Evolutionary conservation across 2,113 vertebrate genomes (phyloP), one percentile per base, ranked within the genome.

Genomic region (Albula goreensis): DNA sequence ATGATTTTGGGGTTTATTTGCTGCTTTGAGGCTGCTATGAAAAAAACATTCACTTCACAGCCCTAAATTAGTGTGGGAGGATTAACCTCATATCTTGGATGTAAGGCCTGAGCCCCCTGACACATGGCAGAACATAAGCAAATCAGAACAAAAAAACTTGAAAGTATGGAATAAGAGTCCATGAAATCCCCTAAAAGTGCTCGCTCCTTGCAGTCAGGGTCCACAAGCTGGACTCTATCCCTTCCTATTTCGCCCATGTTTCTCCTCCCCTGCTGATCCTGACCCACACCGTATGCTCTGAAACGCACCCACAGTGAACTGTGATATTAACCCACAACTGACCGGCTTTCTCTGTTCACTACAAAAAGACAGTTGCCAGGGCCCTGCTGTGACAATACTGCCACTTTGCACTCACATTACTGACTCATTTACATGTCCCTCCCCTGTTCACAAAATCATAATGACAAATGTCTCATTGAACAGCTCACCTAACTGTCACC

Each of bases 261-360:
- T 70, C 31, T 15, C n/a, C 63, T 50, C 49, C 60, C 48, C 63
- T 1, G 63, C 63, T 70, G 63, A 31, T 22, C 57, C 50, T 4
- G 22, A 70, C 60, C 78, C 49, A 1, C 8, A 50, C 85, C 52
- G 74, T 78, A 52, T 83, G 85, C 63, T 19, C 50, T n/a, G 12
- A 50, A 48, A 41, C 70, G 78, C 81, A 25, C 79, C 81, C 50
- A 13, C 78, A 83, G 25, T 2, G 74, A 25, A 22, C 57, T 57
- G 25, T 50, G n/a, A n/a, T 80, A 91, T 93, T 91, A 94, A 88
- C 88, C 88, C 86, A 91, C 89, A 89, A 91, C 9, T 92, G 92
- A 93, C 86, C 92, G 92, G 91, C 87, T 93, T 89, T 70, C 25
- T 74, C 60, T 83, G 86, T 90, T 87, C 56, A 56, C 84, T 87